phyloP scores from a whole-genome alignment of 2,888 invertebrate genomes.

The Thalpophila matura region DNA sequence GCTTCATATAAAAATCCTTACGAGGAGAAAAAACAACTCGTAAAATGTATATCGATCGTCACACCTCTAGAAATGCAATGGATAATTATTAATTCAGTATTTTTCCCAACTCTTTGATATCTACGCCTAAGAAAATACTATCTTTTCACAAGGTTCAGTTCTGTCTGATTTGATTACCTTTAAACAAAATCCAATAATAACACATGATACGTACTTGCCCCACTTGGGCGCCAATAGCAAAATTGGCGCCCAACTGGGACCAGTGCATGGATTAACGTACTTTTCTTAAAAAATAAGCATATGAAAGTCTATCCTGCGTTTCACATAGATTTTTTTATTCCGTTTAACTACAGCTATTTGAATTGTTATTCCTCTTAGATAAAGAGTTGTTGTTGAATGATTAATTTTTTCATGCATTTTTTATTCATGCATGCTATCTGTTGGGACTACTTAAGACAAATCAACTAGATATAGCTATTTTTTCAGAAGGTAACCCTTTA shows the following conservation, averaged over 20 bases:
- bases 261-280: no score
- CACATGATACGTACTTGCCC: no score
- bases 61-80: neutral
- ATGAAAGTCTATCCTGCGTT: neutral
- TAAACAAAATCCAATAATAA: no score
- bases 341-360: no score
- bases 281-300: neutral
- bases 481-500: neutral
- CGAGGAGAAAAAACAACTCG: constrained; percentile 12
- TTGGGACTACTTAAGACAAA: neutral
- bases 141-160: neutral
- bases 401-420: no score
- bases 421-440: neutral
- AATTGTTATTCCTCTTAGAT: no score
- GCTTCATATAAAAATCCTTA: constrained; percentile 21
- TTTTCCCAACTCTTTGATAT: no score
- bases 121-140: no score
- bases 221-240: neutral
- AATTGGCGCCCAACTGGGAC: neutral
- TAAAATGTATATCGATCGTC: neutral
- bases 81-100: no score
- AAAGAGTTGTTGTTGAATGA: no score
- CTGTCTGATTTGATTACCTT: no score
- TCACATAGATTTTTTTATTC: neutral
- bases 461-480: neutral